Base-by-base conservation (phyloP, 2,888 invertebrate species). In the Caenorhabditis plicata region DNA sequence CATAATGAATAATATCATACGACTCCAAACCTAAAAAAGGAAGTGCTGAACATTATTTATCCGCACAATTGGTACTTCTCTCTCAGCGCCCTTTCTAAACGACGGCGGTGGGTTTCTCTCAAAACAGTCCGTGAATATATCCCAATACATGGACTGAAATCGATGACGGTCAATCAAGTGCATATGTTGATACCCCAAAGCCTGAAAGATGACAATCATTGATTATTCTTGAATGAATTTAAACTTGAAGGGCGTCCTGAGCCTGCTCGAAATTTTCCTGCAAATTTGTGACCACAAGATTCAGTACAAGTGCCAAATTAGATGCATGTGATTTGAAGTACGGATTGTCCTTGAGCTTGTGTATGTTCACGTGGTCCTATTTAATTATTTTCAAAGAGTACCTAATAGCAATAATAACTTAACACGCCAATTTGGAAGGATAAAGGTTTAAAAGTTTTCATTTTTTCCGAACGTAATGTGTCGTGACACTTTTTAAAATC, bases 81-180 rank as follows among this genome's bases (percentile, higher is more conserved):
- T 25, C 15, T 66, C 66, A 4, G 47, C 43, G 19, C 49, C 54
- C 42, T 61, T 68, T 32, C 57, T 57, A 45, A 72, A 72, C 8
- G 69, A 56, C 8, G 68, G 58, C 3, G 72, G 72, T 9, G 64
- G 68, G 38, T 72, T 65, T 33, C 63, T 41, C 40, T 72, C 72
- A 42, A 72, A 72, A 38, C 65, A 68, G 42, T 72, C 72, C 2
- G 72, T 70, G 48, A 70, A 72, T 8, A 68, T 54, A 40, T 72
- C 72, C 72, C 72, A 72, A 36, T 70, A 70, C 54, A 70, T 63
- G 15, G 63, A 43, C 22, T 72, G 69, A 48, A 72, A 72, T 19
- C 43, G 41, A 0, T 58, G 50, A 13, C 68, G 46, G 8, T 63
- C 56, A 11, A 55, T 48, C 2, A 68, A 42, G 19, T 53, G 49